These are phyloP conservation scores for Digitonthophagus gazella DNA, from an alignment of 2,888 invertebrate species.

Conservation along the genomic window DNA sequence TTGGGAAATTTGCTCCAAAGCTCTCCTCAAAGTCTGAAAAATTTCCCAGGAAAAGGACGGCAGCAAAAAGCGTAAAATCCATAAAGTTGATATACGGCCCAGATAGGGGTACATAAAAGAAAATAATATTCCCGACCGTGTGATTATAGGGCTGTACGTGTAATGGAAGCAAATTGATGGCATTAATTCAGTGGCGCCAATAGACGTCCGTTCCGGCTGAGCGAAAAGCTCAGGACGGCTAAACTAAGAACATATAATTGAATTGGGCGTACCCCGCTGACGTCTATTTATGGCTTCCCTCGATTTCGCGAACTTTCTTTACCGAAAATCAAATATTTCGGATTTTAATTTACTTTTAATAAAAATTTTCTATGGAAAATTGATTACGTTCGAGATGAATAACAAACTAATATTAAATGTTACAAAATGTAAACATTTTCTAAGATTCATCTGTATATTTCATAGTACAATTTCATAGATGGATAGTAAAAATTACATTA, in stretches of 20 bases:
- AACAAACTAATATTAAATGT: no score
- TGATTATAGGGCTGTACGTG: slow-evolving; percentile 22
- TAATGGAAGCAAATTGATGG: slow-evolving; percentile 25
- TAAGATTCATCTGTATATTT: no score
- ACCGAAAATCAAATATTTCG: not conserved
- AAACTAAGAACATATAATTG: slow-evolving; percentile 27
- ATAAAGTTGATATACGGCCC: slow-evolving; percentile 10
- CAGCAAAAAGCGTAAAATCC: slow-evolving; percentile 1
- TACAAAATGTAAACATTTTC: no score
- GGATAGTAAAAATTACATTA: not conserved
- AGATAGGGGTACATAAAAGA: slow-evolving; percentile 5
- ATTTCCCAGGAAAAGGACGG: not conserved
- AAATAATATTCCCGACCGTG: slow-evolving; percentile 21
- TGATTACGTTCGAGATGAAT: no score
- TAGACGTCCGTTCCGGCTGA: slow-evolving; percentile 18
- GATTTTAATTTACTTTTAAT: not conserved
- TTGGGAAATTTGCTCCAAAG: no score
- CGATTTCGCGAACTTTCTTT: not conserved
- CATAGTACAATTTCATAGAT: not conserved
- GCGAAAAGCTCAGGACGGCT: slow-evolving; percentile 19
- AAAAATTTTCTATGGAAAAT: no score
- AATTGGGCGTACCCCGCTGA: slow-evolving; percentile 22
- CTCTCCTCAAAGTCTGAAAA: not conserved
- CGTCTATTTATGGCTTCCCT: slow-evolving; percentile 1
- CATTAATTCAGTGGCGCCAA: slow-evolving; percentile 25